Conservation (phyloP, 2,888 invertebrate genomes). For the Machimus rusticus region DNA sequence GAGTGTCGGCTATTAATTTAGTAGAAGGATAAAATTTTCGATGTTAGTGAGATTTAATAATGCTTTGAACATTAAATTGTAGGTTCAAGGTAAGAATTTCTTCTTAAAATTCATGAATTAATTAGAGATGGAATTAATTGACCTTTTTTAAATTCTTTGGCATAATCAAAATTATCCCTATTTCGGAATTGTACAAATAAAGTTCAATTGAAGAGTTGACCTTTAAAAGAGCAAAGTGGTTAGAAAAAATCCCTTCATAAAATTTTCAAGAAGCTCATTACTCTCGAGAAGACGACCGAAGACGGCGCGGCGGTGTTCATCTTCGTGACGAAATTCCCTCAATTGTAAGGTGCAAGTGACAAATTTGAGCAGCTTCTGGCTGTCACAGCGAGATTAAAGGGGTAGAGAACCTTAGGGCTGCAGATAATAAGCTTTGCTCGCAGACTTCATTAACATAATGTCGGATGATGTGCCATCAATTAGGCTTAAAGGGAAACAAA, state of each 20-base stretch:
- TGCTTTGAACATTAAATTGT: too few species aligned
- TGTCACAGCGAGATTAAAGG: conserved; percentile 6
- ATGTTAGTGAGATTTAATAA: too few species aligned
- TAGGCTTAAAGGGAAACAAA: conserved; percentile 31
- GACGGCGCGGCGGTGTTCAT: not conserved
- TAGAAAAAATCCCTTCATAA: not conserved
- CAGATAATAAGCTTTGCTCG: not conserved
- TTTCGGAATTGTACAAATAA: not conserved
- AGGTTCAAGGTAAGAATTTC: not conserved
- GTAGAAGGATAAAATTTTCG: too few species aligned
- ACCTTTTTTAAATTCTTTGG: not conserved
- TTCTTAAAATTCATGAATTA: not conserved
- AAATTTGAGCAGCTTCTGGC: conserved; percentile 25
- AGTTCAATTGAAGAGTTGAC: not conserved
- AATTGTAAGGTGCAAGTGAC: conserved; percentile 2
- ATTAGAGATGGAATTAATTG: not conserved
- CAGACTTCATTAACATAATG: conserved; percentile 24
- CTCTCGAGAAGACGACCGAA: not conserved
- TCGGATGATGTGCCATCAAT: conserved; percentile 33
- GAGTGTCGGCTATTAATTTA: too few species aligned
- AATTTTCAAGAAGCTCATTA: not conserved
- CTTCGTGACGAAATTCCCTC: not conserved
- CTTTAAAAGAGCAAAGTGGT: not conserved
- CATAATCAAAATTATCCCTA: not conserved
- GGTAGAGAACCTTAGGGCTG: not conserved